Conservation (phyloP, 2,113 vertebrate genomes). For the Synchiropus splendidus region DNA sequence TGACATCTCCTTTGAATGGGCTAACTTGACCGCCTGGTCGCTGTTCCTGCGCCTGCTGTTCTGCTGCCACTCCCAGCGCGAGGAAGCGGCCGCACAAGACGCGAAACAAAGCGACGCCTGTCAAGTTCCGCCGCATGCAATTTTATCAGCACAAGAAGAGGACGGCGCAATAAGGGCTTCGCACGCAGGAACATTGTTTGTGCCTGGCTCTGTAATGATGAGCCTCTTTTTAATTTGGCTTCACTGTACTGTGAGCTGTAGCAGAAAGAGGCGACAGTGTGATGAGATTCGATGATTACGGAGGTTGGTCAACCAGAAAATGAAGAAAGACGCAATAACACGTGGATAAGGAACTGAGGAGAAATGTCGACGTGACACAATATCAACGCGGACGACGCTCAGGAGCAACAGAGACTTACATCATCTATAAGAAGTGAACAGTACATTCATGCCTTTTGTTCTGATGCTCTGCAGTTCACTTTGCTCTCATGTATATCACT, state of each 20-base stretch:
- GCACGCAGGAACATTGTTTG: constrained; percentile 55
- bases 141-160: constrained; percentile 38
- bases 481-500: too few relatives aligned
- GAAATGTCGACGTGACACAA: constrained; percentile 42
- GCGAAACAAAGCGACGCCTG: constrained; percentile 43
- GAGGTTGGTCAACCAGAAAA: constrained; percentile 66
- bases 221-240: constrained; percentile 63
- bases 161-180: constrained; percentile 46
- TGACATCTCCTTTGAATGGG: constrained; percentile 42
- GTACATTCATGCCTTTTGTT: too few relatives aligned
- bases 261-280: constrained; percentile 40
- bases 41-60: constrained; percentile 21
- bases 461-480: too few relatives aligned
- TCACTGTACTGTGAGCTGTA: constrained; percentile 40
- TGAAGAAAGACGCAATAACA: constrained; percentile 65
- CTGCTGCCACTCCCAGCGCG: constrained; percentile 23
- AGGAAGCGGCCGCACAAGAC: constrained; percentile 23
- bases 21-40: constrained; percentile 35
- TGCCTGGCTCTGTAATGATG: constrained; percentile 59
- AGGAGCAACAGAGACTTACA: too few relatives aligned
- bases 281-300: constrained; percentile 61
- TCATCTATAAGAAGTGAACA: too few relatives aligned
- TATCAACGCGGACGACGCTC: too few relatives aligned
- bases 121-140: constrained; percentile 40
- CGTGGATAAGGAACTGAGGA: constrained; percentile 53